Percentiles rank a stretch among this genome's conserved stretches.
These are phyloP conservation scores for Myripristis murdjan DNA, from an alignment of 2,797 vertebrate genomes.

Conservation along the genomic window DNA sequence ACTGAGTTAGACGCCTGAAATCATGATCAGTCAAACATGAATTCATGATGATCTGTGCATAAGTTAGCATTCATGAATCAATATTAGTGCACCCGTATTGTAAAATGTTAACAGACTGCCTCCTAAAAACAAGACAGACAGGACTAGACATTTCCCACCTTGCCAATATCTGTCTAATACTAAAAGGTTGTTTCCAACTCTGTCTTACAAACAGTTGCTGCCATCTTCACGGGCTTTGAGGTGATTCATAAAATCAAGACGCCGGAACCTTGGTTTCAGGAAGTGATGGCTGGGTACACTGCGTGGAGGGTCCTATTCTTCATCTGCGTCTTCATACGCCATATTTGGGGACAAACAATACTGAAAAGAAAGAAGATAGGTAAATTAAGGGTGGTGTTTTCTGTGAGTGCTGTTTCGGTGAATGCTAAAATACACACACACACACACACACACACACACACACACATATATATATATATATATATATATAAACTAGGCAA, in stretches of 20 bases:
- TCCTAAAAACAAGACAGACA: too few species aligned
- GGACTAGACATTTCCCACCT: background rate
- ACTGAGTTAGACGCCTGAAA: too few species aligned
- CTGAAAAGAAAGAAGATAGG: conserved; percentile 2
- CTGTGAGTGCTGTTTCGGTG: background rate
- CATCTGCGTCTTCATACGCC: conserved; percentile 7
- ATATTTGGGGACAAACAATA: background rate
- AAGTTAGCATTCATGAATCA: too few species aligned
- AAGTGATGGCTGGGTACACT: conserved; percentile 47
- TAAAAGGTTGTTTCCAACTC: conserved; percentile 17
- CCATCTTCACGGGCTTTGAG: conserved; percentile 42
- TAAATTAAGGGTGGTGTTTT: conserved; percentile 1
- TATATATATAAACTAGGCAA: too few species aligned
- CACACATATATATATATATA: too few species aligned
- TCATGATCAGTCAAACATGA: too few species aligned
- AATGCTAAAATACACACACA: background rate
- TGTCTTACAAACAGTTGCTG: conserved; percentile 52
- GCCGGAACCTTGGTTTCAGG: conserved; percentile 9
- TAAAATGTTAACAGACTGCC: too few species aligned
- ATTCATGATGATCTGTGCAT: too few species aligned
- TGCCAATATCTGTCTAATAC: background rate
- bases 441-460: too few species aligned
- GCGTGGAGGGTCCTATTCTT: conserved; percentile 44
- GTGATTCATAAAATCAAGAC: background rate
- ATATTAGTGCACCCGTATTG: too few species aligned